A percentile compares a stretch with the other conserved stretches of the same genome.
Evolutionary conservation across 1,140 invertebrate species (phyloP).

Genomic region (Drosophila asahinai): DNA sequence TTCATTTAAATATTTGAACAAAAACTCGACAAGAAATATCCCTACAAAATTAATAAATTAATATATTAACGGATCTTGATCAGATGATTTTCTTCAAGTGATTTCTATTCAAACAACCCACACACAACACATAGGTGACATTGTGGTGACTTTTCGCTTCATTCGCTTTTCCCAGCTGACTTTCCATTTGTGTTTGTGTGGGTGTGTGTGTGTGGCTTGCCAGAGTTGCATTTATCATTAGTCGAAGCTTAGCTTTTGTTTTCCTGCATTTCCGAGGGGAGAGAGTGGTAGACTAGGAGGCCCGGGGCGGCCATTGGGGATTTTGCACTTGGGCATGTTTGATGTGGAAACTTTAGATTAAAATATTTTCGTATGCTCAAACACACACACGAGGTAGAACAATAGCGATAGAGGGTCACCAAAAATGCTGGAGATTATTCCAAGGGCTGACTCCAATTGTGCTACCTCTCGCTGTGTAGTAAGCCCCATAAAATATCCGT

Average conservation of each 20-base stretch:
- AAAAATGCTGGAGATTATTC: conserved; percentile 15
- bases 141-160: conserved; percentile 46
- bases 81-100: conserved; percentile 11
- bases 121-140: conserved; percentile 35
- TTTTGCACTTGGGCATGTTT: conserved; percentile 75
- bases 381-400: conserved; percentile 14
- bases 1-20: no score
- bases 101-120: neutral
- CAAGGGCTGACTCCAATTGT: neutral
- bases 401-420: conserved; percentile 25
- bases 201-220: conserved; percentile 24
- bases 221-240: conserved; percentile 77
- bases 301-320: conserved; percentile 46
- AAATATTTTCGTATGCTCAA: conserved; percentile 75
- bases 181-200: conserved; percentile 3
- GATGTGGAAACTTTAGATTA: conserved; percentile 83
- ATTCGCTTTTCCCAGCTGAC: conserved; percentile 38
- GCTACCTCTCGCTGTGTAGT: neutral
- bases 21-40: no score
- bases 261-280: conserved; percentile 40
- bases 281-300: neutral
- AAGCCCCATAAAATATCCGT: neutral
- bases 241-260: conserved; percentile 70
- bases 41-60: neutral
- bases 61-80: neutral